These are phyloP conservation scores for Elanoides forficatus DNA, from an alignment of 2,113 vertebrate genomes.

Conservation along the genomic window DNA sequence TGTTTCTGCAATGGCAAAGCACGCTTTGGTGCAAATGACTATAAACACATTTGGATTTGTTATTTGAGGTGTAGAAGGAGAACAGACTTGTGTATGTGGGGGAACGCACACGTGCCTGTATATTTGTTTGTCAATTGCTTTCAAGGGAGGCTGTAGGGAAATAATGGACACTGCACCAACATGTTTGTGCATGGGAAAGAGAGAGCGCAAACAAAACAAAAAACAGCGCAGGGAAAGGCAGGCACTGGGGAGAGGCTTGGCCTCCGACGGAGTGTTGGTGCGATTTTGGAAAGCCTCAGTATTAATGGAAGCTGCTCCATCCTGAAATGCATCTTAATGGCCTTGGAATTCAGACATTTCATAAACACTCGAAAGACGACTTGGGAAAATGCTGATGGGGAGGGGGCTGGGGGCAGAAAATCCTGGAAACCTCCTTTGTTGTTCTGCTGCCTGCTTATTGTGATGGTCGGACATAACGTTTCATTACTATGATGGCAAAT, in stretches of 20 bases:
- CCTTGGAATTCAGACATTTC: constrained; percentile 30
- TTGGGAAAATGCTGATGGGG: not conserved
- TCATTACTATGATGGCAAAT: not conserved
- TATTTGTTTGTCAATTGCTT: not conserved
- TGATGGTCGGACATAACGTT: not conserved
- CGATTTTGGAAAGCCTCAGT: not conserved
- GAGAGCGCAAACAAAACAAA: constrained; percentile 40
- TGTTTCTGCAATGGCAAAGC: constrained; percentile 7
- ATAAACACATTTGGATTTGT: not conserved
- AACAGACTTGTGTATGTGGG: not conserved
- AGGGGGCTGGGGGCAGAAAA: not conserved
- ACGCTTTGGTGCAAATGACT: not conserved
- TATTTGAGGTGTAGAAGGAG: not conserved
- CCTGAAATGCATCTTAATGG: not conserved
- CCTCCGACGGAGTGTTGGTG: not conserved
- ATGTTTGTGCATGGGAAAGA: constrained; percentile 45
- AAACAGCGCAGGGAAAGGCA: not conserved
- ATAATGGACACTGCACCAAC: constrained; percentile 62
- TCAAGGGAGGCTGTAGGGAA: not conserved
- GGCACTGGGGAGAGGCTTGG: not conserved
- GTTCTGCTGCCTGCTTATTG: constrained; percentile 16
- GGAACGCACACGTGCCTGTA: not conserved
- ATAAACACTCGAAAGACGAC: not conserved
- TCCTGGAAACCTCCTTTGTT: constrained; percentile 43
- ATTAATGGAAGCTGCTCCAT: not conserved